Base-by-base conservation (phyloP, 2,888 invertebrate species). In the Erebia aethiops region DNA sequence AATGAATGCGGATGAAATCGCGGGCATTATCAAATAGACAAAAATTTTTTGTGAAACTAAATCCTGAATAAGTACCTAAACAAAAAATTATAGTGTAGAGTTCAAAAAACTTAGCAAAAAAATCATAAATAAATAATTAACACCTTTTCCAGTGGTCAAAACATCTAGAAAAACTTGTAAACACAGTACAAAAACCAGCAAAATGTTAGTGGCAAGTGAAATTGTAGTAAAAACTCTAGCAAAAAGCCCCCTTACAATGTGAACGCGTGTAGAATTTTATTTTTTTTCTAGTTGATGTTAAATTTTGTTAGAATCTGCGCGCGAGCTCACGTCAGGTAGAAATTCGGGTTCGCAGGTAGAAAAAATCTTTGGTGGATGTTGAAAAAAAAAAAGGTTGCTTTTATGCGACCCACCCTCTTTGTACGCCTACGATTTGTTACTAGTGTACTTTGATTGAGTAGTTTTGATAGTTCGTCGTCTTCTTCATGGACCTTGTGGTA, bases 271-370 rank as follows among this genome's bases (percentile, higher is more conserved):
- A 80, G 83, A 86, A 87, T 89, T 88, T 41, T 51, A 56, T n/a
- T 67, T 80, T 77, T 70, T 79, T 71, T 84, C 76, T 63, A 83
- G 82, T 81, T 77, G 61, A 58, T 58, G 58, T 67, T 85, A 77
- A 82, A 85, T 86, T 86, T 85, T 82, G 85, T 82, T 85, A 80
- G 86, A 89, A 83, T 91, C 91, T 91, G 92, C 92, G 92, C 88
- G 79, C 71, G 79, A 76, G 86, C 87, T 82, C 77, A 72, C 74
- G 70, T 72, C 92, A 92, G 92, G 92, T 92, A 92, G 87, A 84
- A 79, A 78, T 87, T 84, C 79, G 80, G 89, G 91, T 89, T 90
- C 84, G 90, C 92, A 92, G 92, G 92, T 92, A 92, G 91, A 92
- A 92, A 92, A 92, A 92, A 92, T 86, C 80, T 86, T 49, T 85